A percentile compares a stretch with the other conserved stretches of the same genome.
Conservation (phyloP, 64 coral and sea anemone genomes). For the Montipora capricornis region DNA sequence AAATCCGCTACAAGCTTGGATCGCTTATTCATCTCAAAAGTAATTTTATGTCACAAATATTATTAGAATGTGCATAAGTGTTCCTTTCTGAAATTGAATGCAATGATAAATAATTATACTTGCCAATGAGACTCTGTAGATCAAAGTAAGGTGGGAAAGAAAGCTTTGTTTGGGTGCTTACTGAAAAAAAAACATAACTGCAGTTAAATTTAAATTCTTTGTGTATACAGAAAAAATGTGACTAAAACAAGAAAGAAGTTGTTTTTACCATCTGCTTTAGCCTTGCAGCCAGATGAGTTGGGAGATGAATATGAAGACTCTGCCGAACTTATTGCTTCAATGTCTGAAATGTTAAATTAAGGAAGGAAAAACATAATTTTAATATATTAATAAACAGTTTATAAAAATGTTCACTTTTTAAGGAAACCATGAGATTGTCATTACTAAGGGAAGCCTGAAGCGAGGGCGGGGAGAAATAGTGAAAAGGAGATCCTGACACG, state of each 20-base stretch:
- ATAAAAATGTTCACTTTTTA: too few relatives aligned
- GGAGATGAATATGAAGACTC: conserved; percentile 82
- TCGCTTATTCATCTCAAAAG: too few relatives aligned
- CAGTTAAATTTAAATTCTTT: not conserved
- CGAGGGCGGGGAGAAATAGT: too few relatives aligned
- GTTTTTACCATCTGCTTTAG: conserved; percentile 69
- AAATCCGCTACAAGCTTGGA: too few relatives aligned
- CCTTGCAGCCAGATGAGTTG: conserved; percentile 34
- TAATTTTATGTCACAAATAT: not conserved
- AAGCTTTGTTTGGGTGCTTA: conserved; percentile 45
- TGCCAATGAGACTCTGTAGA: conserved; percentile 19
- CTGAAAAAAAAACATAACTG: not conserved
- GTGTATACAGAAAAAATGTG: too few relatives aligned
- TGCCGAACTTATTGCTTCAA: conserved; percentile 66
- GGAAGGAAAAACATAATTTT: too few relatives aligned
- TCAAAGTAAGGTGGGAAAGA: conserved; percentile 52
- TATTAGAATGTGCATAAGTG: not conserved
- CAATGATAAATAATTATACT: not conserved
- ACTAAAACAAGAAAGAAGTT: not conserved
- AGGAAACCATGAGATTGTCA: too few relatives aligned
- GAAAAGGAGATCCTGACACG: too few relatives aligned
- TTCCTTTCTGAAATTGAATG: not conserved
- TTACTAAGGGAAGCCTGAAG: too few relatives aligned
- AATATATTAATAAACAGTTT: too few relatives aligned
- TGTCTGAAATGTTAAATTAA: conserved; percentile 45